Base-by-base conservation (phyloP, 1,140 invertebrate genomes). In the Neodiprion fabricii region DNA sequence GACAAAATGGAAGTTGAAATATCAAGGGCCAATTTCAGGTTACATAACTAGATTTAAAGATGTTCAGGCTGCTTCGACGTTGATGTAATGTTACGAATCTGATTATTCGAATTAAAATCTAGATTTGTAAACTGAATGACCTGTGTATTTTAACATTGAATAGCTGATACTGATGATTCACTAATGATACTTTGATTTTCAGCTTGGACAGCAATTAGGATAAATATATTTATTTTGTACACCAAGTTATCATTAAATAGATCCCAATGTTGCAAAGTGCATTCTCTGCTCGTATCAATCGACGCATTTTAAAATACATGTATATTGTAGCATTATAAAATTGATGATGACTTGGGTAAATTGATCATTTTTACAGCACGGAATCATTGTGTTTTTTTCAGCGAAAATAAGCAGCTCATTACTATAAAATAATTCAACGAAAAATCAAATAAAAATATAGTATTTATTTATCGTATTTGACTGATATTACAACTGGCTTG, bases 381-480 rank as follows among this genome's bases (percentile, higher is more conserved):
- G 84, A 83, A 86, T 83, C 78, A 77, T 73, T 83, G 78, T 78
- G 75, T 85, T 82, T 80, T 82, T 85, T 84, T 82, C 82, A 84
- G 81, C 81, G 72, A 74, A 78, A 79, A 76, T 61, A 78, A 76
- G 71, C 77, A 80, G 74, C 72, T 76, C 80, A 79, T 79, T 79
- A 79, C 76, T 75, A 80, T 76, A 74, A 75, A 75, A 80, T 40
- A 40, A 1, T 78, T 48, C 72, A 71, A 72, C 61, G 70, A 74
- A 76, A 78, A 81, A 79, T 82, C 67, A 74, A 80, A 80, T 23
- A n/a, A 66, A 14, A n/a, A 72, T 14, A 7, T 28, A 72, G 9
- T 23, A 53, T 72, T 48, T 72, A 72, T n/a, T 53, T 72, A 50
- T 48, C 28, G 49, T 12, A 72, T 49, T 53, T 72, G 14, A 65